phyloP scores from a whole-genome alignment of 2,888 invertebrate species.

The Acronicta psi region DNA sequence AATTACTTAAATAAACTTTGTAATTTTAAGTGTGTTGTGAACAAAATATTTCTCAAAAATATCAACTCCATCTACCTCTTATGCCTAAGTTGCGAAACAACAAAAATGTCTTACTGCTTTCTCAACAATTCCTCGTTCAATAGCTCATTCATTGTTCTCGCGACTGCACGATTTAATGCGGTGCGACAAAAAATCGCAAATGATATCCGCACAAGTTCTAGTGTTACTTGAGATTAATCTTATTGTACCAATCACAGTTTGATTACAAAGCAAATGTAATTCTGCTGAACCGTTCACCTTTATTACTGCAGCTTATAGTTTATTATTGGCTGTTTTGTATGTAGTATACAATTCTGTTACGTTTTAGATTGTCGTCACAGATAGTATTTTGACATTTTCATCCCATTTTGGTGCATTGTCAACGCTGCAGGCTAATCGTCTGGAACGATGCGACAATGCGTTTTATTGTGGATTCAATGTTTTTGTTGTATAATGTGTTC shows the following conservation, averaged over 20 bases:
- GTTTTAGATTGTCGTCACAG: conserved; percentile 77
- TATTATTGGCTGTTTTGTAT: conserved; percentile 35
- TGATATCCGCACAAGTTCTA: conserved; percentile 81
- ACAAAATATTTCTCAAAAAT: background rate
- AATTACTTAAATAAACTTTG: too few relatives aligned
- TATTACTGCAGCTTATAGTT: conserved; percentile 25
- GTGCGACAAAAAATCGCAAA: conserved; percentile 66
- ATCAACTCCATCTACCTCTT: conserved; percentile 50
- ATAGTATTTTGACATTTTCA: conserved; percentile 88
- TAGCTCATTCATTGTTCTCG: conserved; percentile 65
- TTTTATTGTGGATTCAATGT: conserved; percentile 44
- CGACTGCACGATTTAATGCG: conserved; percentile 65
- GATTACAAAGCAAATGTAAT: conserved; percentile 12
- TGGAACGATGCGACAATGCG: conserved; percentile 72
- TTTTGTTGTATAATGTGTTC: conserved; percentile 54
- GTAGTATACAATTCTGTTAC: conserved; percentile 32
- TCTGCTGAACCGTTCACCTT: conserved; percentile 8
- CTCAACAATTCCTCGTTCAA: conserved; percentile 61
- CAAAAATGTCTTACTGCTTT: conserved; percentile 67
- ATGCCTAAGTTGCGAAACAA: conserved; percentile 62
- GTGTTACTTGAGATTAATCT: conserved; percentile 75
- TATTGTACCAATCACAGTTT: conserved; percentile 65
- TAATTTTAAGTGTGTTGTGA: too few relatives aligned
- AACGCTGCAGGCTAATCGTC: conserved; percentile 81
- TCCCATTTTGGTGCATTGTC: conserved; percentile 83